Evolutionary conservation across 2,797 vertebrate genomes (phyloP), one percentile per base, ranked within the genome.

Genomic region (Cynodonichthys magdalenae): DNA sequence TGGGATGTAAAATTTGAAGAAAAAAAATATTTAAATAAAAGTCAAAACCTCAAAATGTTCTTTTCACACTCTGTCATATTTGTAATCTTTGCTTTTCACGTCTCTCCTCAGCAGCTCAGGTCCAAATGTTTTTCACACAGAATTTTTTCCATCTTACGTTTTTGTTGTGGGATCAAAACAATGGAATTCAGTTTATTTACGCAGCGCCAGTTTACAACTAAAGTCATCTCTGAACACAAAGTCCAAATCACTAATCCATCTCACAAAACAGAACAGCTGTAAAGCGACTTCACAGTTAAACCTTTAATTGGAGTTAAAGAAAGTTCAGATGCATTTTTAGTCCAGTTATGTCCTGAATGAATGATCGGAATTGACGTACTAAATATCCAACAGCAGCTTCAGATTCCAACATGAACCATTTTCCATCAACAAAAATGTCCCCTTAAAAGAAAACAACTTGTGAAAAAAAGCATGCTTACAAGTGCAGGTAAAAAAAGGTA

Each of bases 41-140:
- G 74, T 79, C 62, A 63, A 81, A 71, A 61, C 34, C 18, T 74
- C 80, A 71, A 79, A 84, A 85, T 76, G 2, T 0, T 15, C 71
- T 80, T 69, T 72, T 75, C 84, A 86, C 18, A 17, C 12, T 81
- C 72, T 71, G 15, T 20, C 46, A 15, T 4, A 6, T 42, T 4
- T 47, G 18, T 19, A 20, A 12, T 20, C 46, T 5, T 12, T 20
- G 46, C 12, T 12, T 47, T 12, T 47, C 46, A 11, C 1, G 5
- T 18, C n/a, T 45, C 17, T 7, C 18, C 44, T n/a, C 18, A 11
- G n/a, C 18, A 47, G 46, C 18, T 47, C 18, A 47, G 18, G 10
- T 2, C 18, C 46, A 47, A 19, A 19, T 47, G 18, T 47, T 19
- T 18, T 2, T 19, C n/a, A 18, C 9, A 62, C 60, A 69, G 47